phyloP scores from a whole-genome alignment of 2,888 invertebrate species.

The Sarcophaga carnaria region DNA sequence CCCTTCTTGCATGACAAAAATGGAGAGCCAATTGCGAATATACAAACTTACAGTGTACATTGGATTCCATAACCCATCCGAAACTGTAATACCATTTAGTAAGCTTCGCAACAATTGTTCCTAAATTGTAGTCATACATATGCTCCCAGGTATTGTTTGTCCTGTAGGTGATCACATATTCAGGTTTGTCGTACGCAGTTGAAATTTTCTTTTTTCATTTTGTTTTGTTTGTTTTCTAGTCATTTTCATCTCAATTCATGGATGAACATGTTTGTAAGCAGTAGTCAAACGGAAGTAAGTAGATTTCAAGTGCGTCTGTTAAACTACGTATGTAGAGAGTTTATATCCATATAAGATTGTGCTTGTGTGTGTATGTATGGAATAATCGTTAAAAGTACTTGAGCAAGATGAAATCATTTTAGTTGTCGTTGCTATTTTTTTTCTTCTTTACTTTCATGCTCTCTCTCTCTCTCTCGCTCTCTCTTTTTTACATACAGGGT shows the following conservation, averaged over 20 bases:
- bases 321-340: not conserved
- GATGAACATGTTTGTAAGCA: not conserved
- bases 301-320: constrained; percentile 6
- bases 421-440: constrained; percentile 17
- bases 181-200: too few relatives aligned
- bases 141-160: too few relatives aligned
- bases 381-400: constrained; percentile 15
- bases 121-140: too few relatives aligned
- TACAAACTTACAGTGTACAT: too few relatives aligned
- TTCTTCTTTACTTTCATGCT: not conserved
- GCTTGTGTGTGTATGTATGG: not conserved
- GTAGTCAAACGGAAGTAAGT: constrained; percentile 37
- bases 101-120: too few relatives aligned
- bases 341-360: not conserved
- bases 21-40: too few relatives aligned
- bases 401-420: not conserved
- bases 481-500: too few relatives aligned
- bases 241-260: constrained; percentile 11
- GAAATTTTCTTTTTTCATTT: not conserved
- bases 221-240: constrained; percentile 15
- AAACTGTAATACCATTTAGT: too few relatives aligned
- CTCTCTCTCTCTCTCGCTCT: too few relatives aligned
- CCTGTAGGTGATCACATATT: too few relatives aligned
- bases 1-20: too few relatives aligned
- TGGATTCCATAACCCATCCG: too few relatives aligned